Percentiles rank a stretch among this genome's conserved stretches.
These are phyloP conservation scores for Orthosia gracilis DNA, from an alignment of 2,888 invertebrate genomes.

Conservation along the genomic window DNA sequence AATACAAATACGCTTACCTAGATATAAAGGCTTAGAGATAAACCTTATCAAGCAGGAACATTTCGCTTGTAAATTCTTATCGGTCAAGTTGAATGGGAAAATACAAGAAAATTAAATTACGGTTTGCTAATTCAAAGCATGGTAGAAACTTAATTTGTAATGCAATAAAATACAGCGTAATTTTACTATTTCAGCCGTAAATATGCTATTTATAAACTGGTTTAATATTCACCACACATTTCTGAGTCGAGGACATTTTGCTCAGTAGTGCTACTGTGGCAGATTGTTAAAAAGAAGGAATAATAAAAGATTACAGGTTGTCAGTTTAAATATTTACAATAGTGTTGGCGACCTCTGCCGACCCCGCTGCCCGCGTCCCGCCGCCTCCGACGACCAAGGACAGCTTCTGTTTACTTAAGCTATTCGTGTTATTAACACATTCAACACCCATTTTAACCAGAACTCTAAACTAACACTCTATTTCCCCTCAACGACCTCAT, in stretches of 20 bases:
- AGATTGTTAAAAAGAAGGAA: constrained; percentile 32
- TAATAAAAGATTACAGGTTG: constrained; percentile 62
- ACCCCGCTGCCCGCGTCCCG: constrained; percentile 63
- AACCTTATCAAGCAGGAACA: constrained; percentile 28
- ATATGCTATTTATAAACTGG: neutral
- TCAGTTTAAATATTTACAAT: constrained; percentile 71
- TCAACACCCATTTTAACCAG: constrained; percentile 70
- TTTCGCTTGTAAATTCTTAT: constrained; percentile 16
- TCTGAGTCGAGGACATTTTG: neutral
- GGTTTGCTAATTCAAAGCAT: constrained; percentile 3
- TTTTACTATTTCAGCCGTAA: neutral
- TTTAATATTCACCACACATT: constrained; percentile 9
- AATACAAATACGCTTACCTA: constrained; percentile 36
- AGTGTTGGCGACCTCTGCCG: constrained; percentile 72
- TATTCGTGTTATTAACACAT: constrained; percentile 66
- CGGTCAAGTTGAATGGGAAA: constrained; percentile 52
- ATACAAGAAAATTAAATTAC: neutral
- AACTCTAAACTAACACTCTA: constrained; percentile 64
- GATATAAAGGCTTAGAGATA: constrained; percentile 37
- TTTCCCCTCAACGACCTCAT: constrained; percentile 53
- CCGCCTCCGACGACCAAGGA: constrained; percentile 74
- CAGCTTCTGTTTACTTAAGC: constrained; percentile 71
- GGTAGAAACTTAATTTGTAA: neutral
- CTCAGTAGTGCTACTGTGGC: neutral
- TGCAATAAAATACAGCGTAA: neutral